Conservation (phyloP, 2,888 invertebrate genomes). For the Cosmia pyralina region DNA sequence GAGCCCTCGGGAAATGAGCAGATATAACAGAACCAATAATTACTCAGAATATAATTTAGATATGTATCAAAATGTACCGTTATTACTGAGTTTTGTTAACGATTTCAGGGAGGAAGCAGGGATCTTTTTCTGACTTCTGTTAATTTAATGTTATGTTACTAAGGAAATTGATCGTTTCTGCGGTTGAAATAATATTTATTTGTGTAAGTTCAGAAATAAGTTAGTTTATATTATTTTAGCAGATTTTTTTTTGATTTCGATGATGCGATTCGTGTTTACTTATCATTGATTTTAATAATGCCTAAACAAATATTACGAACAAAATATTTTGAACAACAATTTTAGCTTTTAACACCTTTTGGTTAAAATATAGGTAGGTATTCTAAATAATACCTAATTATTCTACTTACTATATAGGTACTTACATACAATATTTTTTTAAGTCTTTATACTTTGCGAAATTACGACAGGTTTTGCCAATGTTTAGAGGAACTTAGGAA, state of each 20-base stretch:
- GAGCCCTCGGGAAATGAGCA: conserved; percentile 30
- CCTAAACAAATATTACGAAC: neutral
- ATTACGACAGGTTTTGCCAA: neutral
- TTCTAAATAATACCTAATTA: neutral
- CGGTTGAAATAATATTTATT: neutral
- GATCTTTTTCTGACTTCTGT: neutral
- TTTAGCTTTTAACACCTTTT: too few species aligned
- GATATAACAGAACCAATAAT: conserved; percentile 53
- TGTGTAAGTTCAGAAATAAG: too few species aligned
- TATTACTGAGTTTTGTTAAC: conserved; percentile 32
- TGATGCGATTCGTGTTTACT: neutral
- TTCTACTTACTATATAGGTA: too few species aligned
- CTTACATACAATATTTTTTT: too few species aligned
- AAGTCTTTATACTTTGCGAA: too few species aligned
- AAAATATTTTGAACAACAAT: too few species aligned
- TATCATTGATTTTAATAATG: neutral
- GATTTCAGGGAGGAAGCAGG: neutral
- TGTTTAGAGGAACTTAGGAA: neutral
- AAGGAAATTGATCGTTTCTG: neutral
- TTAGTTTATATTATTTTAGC: too few species aligned
- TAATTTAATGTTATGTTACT: neutral
- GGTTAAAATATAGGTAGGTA: neutral
- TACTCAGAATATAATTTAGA: conserved; percentile 35
- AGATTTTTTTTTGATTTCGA: too few species aligned
- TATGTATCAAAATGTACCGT: conserved; percentile 21